Evolutionary conservation across 2,797 vertebrate genomes (phyloP).

Genomic region (Prunella strophiata): DNA sequence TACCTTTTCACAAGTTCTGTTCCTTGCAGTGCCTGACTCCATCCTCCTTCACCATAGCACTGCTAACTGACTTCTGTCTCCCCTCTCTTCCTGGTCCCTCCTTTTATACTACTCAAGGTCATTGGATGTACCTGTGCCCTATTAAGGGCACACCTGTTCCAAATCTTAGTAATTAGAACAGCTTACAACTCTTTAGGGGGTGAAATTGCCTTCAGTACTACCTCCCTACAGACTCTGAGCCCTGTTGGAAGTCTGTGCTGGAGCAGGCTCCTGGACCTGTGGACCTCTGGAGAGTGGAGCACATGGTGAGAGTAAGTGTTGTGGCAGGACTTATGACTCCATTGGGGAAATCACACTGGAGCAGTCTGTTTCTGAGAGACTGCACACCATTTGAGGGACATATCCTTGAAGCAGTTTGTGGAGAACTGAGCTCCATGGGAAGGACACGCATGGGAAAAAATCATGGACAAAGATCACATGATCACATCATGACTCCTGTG

Average conservation of each 20-base stretch:
- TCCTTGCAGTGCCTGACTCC: no score
- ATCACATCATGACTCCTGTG: background rate
- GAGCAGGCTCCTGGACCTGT: background rate
- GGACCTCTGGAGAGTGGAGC: background rate
- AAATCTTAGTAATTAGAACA: no score
- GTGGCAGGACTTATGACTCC: background rate
- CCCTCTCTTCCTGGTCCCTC: no score
- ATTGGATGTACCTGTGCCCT: no score
- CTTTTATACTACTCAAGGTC: no score
- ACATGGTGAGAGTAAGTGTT: background rate
- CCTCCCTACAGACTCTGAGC: background rate
- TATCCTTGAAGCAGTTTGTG: background rate
- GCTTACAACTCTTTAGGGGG: no score
- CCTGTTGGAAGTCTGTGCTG: background rate
- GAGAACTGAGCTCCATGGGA: background rate
- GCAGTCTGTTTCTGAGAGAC: background rate
- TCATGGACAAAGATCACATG: rapidly evolving
- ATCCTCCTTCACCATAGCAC: no score
- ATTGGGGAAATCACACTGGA: background rate
- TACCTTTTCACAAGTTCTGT: no score
- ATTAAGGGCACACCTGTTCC: no score
- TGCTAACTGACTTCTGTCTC: no score
- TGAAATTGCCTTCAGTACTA: no score
- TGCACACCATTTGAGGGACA: background rate
- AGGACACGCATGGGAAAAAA: background rate